phyloP scores from a whole-genome alignment of 2,888 invertebrate genomes.

The Tromatobia lineatoria region DNA sequence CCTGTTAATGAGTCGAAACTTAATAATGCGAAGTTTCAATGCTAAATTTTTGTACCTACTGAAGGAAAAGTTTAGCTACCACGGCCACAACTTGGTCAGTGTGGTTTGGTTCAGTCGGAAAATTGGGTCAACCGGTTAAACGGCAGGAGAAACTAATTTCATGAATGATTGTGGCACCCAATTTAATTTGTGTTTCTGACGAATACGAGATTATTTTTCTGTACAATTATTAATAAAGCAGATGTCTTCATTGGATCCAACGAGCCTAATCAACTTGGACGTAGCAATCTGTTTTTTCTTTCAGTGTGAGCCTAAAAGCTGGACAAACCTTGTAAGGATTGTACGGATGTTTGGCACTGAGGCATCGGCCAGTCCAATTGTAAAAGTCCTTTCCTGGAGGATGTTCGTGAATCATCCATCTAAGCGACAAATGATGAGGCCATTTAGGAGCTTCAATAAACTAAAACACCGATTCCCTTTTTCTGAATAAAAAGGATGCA shows the following conservation, averaged over 20 bases:
- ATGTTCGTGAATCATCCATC: slow-evolving; percentile 94
- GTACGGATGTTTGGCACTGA: slow-evolving; percentile 91
- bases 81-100: not conserved
- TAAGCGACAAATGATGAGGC: slow-evolving; percentile 77
- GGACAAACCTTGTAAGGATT: slow-evolving; percentile 90
- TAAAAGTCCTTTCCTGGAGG: slow-evolving; percentile 95
- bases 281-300: too few species aligned
- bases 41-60: not conserved
- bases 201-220: too few species aligned
- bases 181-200: too few species aligned
- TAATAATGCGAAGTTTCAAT: not conserved
- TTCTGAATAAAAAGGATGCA: slow-evolving; percentile 44
- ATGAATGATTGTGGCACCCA: too few species aligned
- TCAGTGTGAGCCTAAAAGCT: not conserved
- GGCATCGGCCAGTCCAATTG: slow-evolving; percentile 95
- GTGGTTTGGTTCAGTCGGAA: too few species aligned
- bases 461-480: slow-evolving; percentile 36
- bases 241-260: too few species aligned
- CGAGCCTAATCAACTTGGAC: too few species aligned
- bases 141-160: too few species aligned
- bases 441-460: slow-evolving; percentile 47
- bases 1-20: slow-evolving; percentile 76
- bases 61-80: not conserved
- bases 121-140: too few species aligned
- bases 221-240: too few species aligned